Conservation (phyloP, 2,888 invertebrate genomes). For the Rhagonycha fulva region DNA sequence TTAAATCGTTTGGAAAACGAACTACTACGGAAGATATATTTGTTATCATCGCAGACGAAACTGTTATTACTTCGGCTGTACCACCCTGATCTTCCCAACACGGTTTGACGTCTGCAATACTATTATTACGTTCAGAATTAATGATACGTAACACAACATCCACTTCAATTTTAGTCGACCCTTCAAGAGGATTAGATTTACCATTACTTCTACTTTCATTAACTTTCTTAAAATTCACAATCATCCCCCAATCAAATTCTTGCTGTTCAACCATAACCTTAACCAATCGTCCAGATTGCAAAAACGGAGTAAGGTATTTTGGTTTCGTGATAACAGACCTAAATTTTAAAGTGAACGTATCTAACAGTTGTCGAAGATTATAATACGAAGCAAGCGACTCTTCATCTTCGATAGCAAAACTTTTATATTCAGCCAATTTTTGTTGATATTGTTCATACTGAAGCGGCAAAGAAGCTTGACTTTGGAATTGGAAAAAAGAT, state of each 20-base stretch:
- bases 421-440: slow-evolving; percentile 68
- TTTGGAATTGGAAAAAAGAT: slow-evolving; percentile 99
- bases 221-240: slow-evolving; percentile 81
- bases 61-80: slow-evolving; percentile 88
- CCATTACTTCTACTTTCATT: slow-evolving; percentile 39
- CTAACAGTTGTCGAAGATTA: slow-evolving; percentile 80
- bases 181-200: slow-evolving; percentile 59
- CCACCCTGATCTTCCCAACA: slow-evolving; percentile 73
- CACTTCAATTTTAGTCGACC: slow-evolving; percentile 71
- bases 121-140: slow-evolving; percentile 52
- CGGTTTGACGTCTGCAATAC: slow-evolving; percentile 63
- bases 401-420: slow-evolving; percentile 72
- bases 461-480: slow-evolving; percentile 91
- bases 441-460: slow-evolving; percentile 76
- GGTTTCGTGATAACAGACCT: slow-evolving; percentile 81
- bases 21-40: slow-evolving; percentile 89
- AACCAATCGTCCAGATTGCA: slow-evolving; percentile 92
- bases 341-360: slow-evolving; percentile 74
- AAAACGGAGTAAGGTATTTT: slow-evolving; percentile 87
- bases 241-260: slow-evolving; percentile 96
- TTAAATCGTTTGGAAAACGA: slow-evolving; percentile 88
- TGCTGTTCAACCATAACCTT: slow-evolving; percentile 85
- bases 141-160: slow-evolving; percentile 83
- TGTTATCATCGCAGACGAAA: slow-evolving; percentile 79
- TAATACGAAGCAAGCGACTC: slow-evolving; percentile 80